Conservation (phyloP, 1,140 invertebrate genomes). For the Papilio xuthus region DNA sequence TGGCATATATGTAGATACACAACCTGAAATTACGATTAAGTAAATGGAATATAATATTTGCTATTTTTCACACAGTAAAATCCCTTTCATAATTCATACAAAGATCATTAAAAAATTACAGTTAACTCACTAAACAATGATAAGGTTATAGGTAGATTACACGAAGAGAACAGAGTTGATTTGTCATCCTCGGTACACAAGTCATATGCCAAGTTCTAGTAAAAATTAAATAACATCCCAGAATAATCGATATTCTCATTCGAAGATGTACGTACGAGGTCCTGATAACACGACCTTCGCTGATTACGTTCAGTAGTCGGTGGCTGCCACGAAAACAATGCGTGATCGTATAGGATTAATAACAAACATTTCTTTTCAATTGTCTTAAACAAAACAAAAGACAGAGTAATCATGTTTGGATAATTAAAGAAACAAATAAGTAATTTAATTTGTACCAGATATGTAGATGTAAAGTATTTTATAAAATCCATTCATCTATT, state of each 20-base stretch:
- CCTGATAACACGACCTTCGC: slow-evolving; percentile 17
- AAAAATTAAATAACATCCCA: not conserved
- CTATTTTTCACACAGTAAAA: no score
- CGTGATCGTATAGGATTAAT: not conserved
- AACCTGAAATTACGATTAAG: not conserved
- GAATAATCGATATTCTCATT: slow-evolving; percentile 12
- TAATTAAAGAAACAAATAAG: not conserved
- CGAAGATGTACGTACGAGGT: slow-evolving; percentile 1
- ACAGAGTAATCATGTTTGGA: not conserved
- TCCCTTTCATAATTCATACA: no score
- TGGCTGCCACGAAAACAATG: slow-evolving; percentile 1
- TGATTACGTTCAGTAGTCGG: not conserved
- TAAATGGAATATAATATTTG: no score
- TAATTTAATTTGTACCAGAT: not conserved
- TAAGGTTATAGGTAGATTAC: no score
- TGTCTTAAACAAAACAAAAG: not conserved
- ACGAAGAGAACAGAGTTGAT: not conserved
- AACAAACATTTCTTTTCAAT: not conserved
- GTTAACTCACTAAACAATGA: no score
- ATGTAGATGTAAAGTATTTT: no score
- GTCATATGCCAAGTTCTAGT: not conserved
- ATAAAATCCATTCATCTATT: no score
- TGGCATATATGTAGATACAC: not conserved
- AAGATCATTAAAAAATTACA: no score
- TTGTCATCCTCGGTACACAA: not conserved